These are phyloP conservation scores for Cryptophagus acutangulus DNA, from an alignment of 2,888 invertebrate genomes.

Conservation along the genomic window DNA sequence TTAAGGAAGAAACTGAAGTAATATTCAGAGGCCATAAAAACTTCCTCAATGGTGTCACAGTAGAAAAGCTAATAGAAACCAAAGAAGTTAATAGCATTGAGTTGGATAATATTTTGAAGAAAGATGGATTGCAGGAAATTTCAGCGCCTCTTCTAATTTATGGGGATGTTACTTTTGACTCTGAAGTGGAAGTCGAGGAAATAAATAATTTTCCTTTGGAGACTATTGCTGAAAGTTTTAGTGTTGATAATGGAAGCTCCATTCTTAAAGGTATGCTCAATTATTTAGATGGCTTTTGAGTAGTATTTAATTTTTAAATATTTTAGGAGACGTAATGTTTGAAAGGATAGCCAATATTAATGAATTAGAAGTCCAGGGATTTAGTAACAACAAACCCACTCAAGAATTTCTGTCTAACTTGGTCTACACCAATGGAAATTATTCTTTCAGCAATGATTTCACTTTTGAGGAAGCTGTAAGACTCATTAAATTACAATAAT, in stretches of 20 bases:
- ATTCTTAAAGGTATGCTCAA: constrained; percentile 33
- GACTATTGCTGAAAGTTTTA: constrained; percentile 29
- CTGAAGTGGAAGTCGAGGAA: constrained; percentile 39
- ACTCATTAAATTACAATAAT: not conserved
- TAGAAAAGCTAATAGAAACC: constrained; percentile 39
- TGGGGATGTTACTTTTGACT: constrained; percentile 38
- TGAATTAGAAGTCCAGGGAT: constrained; percentile 33
- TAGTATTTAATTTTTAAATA: too few relatives aligned
- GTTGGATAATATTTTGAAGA: constrained; percentile 45
- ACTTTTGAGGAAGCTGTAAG: constrained; percentile 35
- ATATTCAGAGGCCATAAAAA: constrained; percentile 34
- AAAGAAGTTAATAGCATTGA: constrained; percentile 44
- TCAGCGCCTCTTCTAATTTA: constrained; percentile 36
- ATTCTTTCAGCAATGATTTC: constrained; percentile 25
- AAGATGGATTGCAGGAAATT: constrained; percentile 39
- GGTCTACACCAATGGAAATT: constrained; percentile 31
- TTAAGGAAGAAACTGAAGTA: constrained; percentile 40
- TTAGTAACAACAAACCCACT: constrained; percentile 32
- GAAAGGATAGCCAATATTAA: constrained; percentile 33
- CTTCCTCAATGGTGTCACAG: constrained; percentile 41
- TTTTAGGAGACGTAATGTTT: constrained; percentile 41
- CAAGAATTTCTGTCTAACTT: constrained; percentile 34
- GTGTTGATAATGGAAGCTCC: constrained; percentile 27
- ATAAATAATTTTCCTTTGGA: constrained; percentile 36
- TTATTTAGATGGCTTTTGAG: not conserved